Evolutionary conservation across 2,113 vertebrate species (phyloP), one percentile per base, ranked within the genome.

Genomic region (Nothocercus julius): DNA sequence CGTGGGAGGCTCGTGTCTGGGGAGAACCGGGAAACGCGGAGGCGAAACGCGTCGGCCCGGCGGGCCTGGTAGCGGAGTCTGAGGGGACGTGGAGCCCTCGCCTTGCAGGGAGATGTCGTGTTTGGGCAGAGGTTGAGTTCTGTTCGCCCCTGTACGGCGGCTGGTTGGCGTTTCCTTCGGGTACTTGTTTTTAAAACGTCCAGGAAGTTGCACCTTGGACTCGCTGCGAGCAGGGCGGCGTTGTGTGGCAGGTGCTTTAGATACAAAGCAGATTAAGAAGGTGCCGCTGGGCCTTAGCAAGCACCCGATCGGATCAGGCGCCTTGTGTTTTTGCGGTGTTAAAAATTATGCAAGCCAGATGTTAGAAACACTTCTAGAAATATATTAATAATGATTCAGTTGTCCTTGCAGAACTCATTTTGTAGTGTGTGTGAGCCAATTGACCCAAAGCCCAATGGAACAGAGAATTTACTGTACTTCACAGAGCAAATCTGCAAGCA

Each of bases 131-230:
- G 9, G 0, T 74, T 45, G n/a, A 77, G 79, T 86, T 97, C 80
- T 82, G 82, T 90, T 93, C 95, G 81, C 4, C 96, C 94, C 34
- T 95, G 87, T 94, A 90, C 64, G 95, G 94, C 87, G 92, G 28
- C 80, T 5, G 2, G 53, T 38, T 76, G 88, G 94, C 93, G 82
- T 95, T 97, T 97, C 96, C 95, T 96, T 74, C 69, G 79, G 80
- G 27, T 64, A 42, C 90, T 95, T 94, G 89, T 91, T 95, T 95
- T 93, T 93, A 47, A 93, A 93, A 69, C 20, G 9, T 42, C 2
- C 80, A 95, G 95, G 95, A 97, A 96, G 36, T 79, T 92, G 93
- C 83, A 96, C 95, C 96, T 97, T 96, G 93, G 20, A 81, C 85
- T 38, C 70, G 8, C 45, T 62, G 73, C 88, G 72, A 4, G 47